These are phyloP conservation scores for Remorina albescens DNA, from an alignment of 2,797 vertebrate genomes.

Conservation along the genomic window DNA sequence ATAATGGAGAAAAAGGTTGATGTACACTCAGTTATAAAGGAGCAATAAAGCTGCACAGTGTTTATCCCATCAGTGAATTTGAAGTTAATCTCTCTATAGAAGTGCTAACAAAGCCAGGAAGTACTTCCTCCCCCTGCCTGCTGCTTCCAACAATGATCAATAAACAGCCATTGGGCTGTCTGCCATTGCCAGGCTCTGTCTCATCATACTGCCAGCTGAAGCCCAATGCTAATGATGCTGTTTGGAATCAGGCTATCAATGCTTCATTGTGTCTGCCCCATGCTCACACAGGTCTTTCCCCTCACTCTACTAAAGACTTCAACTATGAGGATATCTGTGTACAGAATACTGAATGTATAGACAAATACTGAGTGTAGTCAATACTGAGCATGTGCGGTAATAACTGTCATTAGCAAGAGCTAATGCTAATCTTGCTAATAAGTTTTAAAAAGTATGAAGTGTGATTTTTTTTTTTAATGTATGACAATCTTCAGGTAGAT, in stretches of 20 bases:
- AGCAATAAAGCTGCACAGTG: no score
- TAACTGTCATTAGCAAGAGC: slow-evolving; percentile 6
- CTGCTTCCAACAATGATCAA: slow-evolving; percentile 62
- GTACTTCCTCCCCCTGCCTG: slow-evolving; percentile 10
- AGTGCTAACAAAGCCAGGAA: slow-evolving; percentile 41
- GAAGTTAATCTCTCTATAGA: slow-evolving; percentile 18
- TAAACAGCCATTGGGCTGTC: slow-evolving; percentile 72
- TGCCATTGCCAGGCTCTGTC: slow-evolving; percentile 64
- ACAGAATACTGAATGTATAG: no score
- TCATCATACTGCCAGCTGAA: slow-evolving; percentile 47
- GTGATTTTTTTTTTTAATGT: no score
- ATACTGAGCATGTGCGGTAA: background rate
- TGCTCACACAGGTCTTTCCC: slow-evolving; percentile 18
- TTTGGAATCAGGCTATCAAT: slow-evolving; percentile 26
- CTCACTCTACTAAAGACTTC: background rate
- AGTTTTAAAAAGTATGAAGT: no score
- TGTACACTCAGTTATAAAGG: no score
- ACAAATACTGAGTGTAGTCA: no score
- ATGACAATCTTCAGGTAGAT: background rate
- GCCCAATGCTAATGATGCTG: slow-evolving; percentile 44
- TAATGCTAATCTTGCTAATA: no score
- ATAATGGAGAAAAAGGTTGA: background rate
- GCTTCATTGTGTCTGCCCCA: slow-evolving; percentile 20
- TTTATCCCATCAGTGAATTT: background rate
- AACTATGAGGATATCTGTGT: slow-evolving; percentile 28